Base-by-base conservation (phyloP, 2,113 vertebrate genomes). In the Pteronura brasiliensis region DNA sequence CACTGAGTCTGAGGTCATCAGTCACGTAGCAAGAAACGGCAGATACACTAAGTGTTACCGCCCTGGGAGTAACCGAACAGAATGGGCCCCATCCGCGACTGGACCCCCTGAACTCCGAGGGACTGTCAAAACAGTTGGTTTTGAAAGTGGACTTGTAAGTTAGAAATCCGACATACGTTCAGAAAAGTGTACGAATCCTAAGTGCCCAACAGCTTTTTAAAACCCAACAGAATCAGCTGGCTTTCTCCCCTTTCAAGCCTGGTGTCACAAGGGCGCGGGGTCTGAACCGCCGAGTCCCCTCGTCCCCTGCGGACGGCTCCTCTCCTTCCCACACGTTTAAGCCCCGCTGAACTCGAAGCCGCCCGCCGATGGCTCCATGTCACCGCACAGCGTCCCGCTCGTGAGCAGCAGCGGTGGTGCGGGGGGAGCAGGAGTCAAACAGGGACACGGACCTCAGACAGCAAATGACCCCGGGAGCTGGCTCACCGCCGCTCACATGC, bases 121-220 rank as follows among this genome's bases (percentile, higher is more conserved):
- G 52, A 67, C 44, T 47, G 3, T 79, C 55, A 88, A 63, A 76
- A 86, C 23, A 44, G 25, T 49, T 63, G 61, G 3, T 31, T 49
- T 76, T 91, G 52, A 74, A 92, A 84, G 76, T 79, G 49, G 77
- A 61, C 80, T 44, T 94, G 31, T 11, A 79, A 82, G 71, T 36
- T 12, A 81, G 15, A 81, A 61, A 20, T 59, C 74, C 44, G 34
- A 69, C 6, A 31, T 47, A 81, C 1, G 39, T 34, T 74, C 25
- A 83, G 20, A 15, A 49, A 90, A 90, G 23, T 20, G 82, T 36
- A 59, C 15, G 67, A 77, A 57, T 77, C 3, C 0, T 29, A 81
- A 55, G 2, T 74, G 27, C 49, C 77, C 42, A 61, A n/a, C 20
- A 81, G 29, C 36, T 63, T 93, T 93, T 81, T 47, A 88, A 96